A percentile compares a stretch with the other conserved stretches of the same genome.
Evolutionary conservation across 2,888 invertebrate species (phyloP).

Genomic region (Drosophila anceps): DNA sequence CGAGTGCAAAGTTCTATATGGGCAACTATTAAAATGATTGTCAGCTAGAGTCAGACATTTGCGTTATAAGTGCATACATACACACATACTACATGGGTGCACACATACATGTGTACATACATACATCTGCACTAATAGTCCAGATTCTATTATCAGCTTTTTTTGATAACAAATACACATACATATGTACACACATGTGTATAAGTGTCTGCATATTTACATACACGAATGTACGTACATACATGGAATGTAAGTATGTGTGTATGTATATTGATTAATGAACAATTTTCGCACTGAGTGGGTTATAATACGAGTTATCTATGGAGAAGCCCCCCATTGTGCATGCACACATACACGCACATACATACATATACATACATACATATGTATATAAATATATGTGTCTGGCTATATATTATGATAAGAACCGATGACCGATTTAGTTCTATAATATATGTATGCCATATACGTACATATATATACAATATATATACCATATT

Average conservation of each 20-base stretch:
- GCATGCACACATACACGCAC: constrained; percentile 3
- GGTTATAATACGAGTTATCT: constrained; percentile 30
- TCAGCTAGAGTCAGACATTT: constrained; percentile 40
- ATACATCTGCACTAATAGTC: constrained; percentile 19
- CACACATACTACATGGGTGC: background rate
- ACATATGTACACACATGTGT: constrained; percentile 1
- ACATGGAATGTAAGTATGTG: constrained; percentile 1
- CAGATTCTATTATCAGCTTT: constrained; percentile 55
- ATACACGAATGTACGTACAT: constrained; percentile 7
- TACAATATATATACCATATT: background rate
- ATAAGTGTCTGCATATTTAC: constrained; percentile 18
- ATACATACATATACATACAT: constrained; percentile 1
- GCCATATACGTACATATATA: background rate
- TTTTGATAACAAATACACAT: constrained; percentile 41
- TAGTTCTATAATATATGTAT: constrained; percentile 47
- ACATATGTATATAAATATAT: background rate
- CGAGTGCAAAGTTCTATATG: constrained; percentile 40
- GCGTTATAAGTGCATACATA: constrained; percentile 26
- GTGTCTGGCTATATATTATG: constrained; percentile 22
- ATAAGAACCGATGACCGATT: constrained; percentile 73
- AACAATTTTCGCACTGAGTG: constrained; percentile 64
- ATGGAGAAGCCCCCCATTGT: constrained; percentile 27
- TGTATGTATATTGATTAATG: constrained; percentile 63
- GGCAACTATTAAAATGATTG: constrained; percentile 51
- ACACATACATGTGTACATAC: background rate